A percentile compares a stretch with the other conserved stretches of the same genome.
Evolutionary conservation across 1,140 invertebrate genomes (phyloP).

Genomic region (Apis cerana): DNA sequence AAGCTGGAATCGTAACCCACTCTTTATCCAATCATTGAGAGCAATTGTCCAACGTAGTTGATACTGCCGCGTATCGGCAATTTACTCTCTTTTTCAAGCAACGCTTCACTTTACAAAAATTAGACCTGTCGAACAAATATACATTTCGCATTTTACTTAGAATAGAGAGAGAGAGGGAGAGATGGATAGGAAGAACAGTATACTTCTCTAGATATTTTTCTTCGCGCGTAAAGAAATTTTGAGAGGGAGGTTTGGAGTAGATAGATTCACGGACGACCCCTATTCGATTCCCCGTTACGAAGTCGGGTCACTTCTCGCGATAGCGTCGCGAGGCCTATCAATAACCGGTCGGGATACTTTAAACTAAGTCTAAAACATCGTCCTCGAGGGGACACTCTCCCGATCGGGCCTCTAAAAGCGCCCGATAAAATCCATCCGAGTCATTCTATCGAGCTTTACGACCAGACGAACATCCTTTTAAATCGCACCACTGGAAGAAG

Average conservation of each 20-base stretch:
- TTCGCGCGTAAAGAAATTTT: too few relatives aligned
- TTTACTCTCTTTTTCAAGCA: too few relatives aligned
- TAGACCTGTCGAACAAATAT: too few relatives aligned
- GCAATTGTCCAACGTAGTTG: too few relatives aligned
- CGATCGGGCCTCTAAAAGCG: conserved; percentile 58
- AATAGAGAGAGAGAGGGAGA: too few relatives aligned
- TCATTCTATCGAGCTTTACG: conserved; percentile 68
- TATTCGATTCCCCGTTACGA: conserved; percentile 50
- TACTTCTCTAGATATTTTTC: too few relatives aligned
- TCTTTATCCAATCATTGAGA: too few relatives aligned
- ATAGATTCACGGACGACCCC: conserved; percentile 30
- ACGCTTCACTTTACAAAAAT: too few relatives aligned
- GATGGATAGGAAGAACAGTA: too few relatives aligned
- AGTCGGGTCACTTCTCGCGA: conserved; percentile 64
- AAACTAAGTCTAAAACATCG: conserved; percentile 79
- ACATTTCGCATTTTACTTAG: too few relatives aligned
- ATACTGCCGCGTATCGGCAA: too few relatives aligned
- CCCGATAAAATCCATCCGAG: conserved; percentile 69
- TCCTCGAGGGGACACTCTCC: conserved; percentile 70
- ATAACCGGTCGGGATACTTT: conserved; percentile 75
- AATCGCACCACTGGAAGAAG: conserved; percentile 14
- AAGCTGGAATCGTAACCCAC: too few relatives aligned
- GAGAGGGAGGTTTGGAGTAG: not conserved
- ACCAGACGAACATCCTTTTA: conserved; percentile 62
- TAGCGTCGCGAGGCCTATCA: conserved; percentile 65